These are phyloP conservation scores for Pseudopipra pipra DNA, from an alignment of 2,113 vertebrate species.

Conservation along the genomic window DNA sequence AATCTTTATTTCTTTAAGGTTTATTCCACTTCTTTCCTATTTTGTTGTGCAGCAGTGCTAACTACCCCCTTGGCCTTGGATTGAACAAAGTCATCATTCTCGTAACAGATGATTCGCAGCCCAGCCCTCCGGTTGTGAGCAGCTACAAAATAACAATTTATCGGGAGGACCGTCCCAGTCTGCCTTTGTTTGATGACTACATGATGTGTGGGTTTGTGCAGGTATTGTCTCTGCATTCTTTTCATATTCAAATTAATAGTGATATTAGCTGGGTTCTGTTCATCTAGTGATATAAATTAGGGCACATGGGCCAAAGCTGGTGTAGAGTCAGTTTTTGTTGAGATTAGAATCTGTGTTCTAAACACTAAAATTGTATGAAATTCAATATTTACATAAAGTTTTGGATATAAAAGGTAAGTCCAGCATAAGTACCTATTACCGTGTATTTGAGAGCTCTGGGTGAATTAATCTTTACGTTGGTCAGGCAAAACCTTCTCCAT, in stretches of 20 bases:
- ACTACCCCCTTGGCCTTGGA: constrained; percentile 89
- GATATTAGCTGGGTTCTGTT: neutral
- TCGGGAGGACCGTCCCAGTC: constrained; percentile 88
- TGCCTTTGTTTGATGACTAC: constrained; percentile 90
- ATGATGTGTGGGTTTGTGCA: constrained; percentile 89
- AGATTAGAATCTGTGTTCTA: neutral
- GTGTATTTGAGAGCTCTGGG: neutral
- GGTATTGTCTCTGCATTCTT: constrained; percentile 70
- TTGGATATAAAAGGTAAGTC: neutral
- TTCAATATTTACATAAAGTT: neutral
- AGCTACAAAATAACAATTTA: constrained; percentile 87
- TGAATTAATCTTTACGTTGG: neutral
- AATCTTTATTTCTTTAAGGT: neutral
- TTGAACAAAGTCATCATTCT: constrained; percentile 84
- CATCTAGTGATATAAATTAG: neutral
- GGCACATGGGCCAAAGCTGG: neutral
- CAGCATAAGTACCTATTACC: accelerated
- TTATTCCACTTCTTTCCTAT: neutral
- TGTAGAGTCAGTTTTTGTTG: neutral
- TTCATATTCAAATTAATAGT: neutral
- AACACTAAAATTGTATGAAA: neutral
- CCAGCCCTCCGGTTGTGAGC: constrained; percentile 71
- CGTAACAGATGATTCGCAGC: constrained; percentile 72
- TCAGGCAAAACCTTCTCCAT: neutral
- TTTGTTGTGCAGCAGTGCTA: constrained; percentile 76